Evolutionary conservation across 2,113 vertebrate genomes (phyloP), one percentile per base, ranked within the genome.

Genomic region (Gymnarchus niloticus): DNA sequence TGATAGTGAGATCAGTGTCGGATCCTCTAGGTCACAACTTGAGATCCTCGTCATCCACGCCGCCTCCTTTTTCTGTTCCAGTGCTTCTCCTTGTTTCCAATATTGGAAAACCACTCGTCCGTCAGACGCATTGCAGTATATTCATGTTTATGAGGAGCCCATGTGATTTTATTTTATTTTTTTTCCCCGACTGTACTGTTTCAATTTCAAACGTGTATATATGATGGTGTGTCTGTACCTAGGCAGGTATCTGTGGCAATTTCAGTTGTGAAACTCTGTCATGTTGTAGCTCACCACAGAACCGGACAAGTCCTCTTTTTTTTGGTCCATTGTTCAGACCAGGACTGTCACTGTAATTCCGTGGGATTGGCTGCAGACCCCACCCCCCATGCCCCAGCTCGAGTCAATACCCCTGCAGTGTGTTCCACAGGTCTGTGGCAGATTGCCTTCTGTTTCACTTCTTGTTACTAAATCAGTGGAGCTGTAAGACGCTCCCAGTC

Each of bases 381-480:
- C 25, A n/a, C 61, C 28, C 25, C 28, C 61, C 59, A 3, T n/a
- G 25, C 25, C 3, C 28, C 61, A 37, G 28, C 82, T 54, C 2
- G 56, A 56, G 54, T 83, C 82, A 0, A 83, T 83, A 83, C 56
- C 82, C 82, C 82, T 10, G 33, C 54, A 23, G 33, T 59, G 65
- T 80, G 6, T 59, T 83, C 82, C 82, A 59, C 37, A 59, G 19
- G 3, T 44, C 37, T 57, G 82, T 83, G 21, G 14, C 54, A 59
- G 82, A 44, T 19, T 33, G 56, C 33, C 37, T 54, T 83, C 82
- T 12, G 41, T 44, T 1, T 59, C 23, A 37, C 82, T 83, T 57
- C 14, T 57, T 44, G 44, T 83, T 83, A 83, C 57, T 83, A 83
- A 59, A 83, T 83, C 82, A 41, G 57, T 83, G 57, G 21, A 28